phyloP scores from a whole-genome alignment of 2,797 vertebrate genomes.

The Coregonus ussuriensis region DNA sequence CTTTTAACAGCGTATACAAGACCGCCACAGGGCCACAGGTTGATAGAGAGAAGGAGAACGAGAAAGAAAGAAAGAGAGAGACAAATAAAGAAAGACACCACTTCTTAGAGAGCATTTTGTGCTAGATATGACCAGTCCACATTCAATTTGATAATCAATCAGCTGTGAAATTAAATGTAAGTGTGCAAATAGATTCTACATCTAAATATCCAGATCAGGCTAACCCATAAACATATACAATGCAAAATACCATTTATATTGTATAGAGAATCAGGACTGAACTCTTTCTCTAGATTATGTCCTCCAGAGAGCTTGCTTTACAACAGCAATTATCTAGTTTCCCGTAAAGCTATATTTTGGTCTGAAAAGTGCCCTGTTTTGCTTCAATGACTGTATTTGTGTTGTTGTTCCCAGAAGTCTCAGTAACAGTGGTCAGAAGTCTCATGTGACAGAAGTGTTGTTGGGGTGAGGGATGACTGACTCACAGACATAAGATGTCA shows the following conservation, averaged over 20 bases:
- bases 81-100: too few species aligned
- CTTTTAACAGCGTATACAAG: conserved; percentile 22
- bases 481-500: conserved; percentile 57
- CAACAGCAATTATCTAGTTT: too few species aligned
- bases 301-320: too few species aligned
- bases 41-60: background rate
- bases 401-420: conserved; percentile 43
- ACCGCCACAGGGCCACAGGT: background rate
- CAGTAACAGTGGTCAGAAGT: conserved; percentile 2
- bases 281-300: too few species aligned
- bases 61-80: too few species aligned
- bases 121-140: background rate
- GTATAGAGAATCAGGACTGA: background rate
- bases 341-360: background rate
- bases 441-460: conserved; percentile 38
- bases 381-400: background rate
- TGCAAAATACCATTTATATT: background rate
- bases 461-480: conserved; percentile 32
- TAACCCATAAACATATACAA: background rate
- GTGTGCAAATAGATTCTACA: background rate
- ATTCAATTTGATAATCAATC: conserved; percentile 25
- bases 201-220: conserved; percentile 11
- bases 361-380: background rate
- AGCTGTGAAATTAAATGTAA: conserved; percentile 29
- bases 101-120: background rate